Evolutionary conservation across 2,888 invertebrate genomes (phyloP).

Genomic region (Muscina levida): DNA sequence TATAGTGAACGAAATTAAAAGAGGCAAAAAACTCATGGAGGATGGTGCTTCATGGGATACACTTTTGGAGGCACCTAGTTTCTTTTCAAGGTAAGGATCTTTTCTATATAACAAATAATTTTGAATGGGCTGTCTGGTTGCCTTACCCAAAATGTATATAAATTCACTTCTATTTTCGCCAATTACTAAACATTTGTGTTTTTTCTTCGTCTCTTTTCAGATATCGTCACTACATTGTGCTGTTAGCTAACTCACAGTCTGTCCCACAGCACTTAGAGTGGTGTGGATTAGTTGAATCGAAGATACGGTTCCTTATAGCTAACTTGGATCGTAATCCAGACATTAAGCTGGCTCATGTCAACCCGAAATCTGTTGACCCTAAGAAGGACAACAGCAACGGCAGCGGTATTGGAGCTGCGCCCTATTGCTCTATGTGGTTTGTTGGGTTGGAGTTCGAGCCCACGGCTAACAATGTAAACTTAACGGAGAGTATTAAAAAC

Average conservation of each 20-base stretch:
- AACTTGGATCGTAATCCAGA: conserved; percentile 94
- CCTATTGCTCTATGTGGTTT: conserved; percentile 96
- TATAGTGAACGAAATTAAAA: conserved; percentile 94
- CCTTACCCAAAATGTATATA: not conserved
- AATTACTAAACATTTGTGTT: not conserved
- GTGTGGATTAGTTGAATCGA: conserved; percentile 98
- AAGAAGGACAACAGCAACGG: conserved; percentile 72
- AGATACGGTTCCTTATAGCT: conserved; percentile 94
- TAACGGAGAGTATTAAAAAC: conserved; percentile 94
- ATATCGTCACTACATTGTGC: conserved; percentile 97
- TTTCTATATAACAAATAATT: not conserved
- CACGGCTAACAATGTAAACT: conserved; percentile 93
- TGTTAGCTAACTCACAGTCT: conserved; percentile 89
- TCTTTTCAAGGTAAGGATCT: conserved; percentile 86
- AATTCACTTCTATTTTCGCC: no score
- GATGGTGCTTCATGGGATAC: conserved; percentile 94
- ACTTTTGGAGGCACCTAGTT: conserved; percentile 96
- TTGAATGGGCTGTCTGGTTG: not conserved
- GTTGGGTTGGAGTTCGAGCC: conserved; percentile 96
- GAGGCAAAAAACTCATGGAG: conserved; percentile 88
- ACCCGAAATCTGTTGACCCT: conserved; percentile 90
- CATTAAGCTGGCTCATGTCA: conserved; percentile 96
- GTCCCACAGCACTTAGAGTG: conserved; percentile 96
- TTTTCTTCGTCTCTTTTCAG: conserved; percentile 71
- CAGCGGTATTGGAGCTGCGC: conserved; percentile 73